A percentile compares a stretch with the other conserved stretches of the same genome.
Conservation (phyloP, 1,140 invertebrate genomes). For the Teleopsis dalmanni region DNA sequence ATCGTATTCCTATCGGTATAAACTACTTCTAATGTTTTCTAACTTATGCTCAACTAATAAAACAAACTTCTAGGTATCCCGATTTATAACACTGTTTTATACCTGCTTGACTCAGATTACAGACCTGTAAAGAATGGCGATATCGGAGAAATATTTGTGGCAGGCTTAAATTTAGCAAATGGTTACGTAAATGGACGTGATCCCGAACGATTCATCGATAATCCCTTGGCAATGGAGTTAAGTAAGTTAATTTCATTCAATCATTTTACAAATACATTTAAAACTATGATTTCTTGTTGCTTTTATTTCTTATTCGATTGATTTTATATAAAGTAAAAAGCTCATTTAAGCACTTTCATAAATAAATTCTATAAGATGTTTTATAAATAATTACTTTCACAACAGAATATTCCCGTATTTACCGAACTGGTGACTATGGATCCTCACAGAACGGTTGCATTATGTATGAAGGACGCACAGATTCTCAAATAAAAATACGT, state of each 20-base stretch:
- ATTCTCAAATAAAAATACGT: conserved; percentile 80
- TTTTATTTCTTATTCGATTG: conserved; percentile 4
- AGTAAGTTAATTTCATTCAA: conserved; percentile 43
- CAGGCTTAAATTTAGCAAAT: conserved; percentile 66
- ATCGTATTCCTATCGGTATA: conserved; percentile 77
- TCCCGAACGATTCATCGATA: conserved; percentile 62
- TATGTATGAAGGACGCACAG: conserved; percentile 72
- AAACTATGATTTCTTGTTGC: background rate
- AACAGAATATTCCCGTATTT: conserved; percentile 58
- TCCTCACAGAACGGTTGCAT: conserved; percentile 61
- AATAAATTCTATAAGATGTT: background rate
- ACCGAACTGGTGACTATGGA: conserved; percentile 77
- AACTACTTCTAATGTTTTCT: too few relatives aligned
- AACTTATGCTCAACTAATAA: conserved; percentile 12
- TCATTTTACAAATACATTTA: background rate
- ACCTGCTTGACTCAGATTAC: conserved; percentile 66
- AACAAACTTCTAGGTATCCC: conserved; percentile 43
- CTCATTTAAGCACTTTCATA: background rate
- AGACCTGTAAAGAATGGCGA: conserved; percentile 59
- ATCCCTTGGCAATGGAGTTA: conserved; percentile 59
- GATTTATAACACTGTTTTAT: conserved; percentile 69
- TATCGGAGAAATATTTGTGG: conserved; percentile 70
- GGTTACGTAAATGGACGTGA: conserved; percentile 72
- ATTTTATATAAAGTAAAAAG: too few relatives aligned
- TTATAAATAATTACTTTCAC: too few relatives aligned